A percentile compares a stretch with the other conserved stretches of the same genome.
These are phyloP conservation scores for Ischnura elegans DNA, from an alignment of 2,888 invertebrate species.

Conservation along the genomic window DNA sequence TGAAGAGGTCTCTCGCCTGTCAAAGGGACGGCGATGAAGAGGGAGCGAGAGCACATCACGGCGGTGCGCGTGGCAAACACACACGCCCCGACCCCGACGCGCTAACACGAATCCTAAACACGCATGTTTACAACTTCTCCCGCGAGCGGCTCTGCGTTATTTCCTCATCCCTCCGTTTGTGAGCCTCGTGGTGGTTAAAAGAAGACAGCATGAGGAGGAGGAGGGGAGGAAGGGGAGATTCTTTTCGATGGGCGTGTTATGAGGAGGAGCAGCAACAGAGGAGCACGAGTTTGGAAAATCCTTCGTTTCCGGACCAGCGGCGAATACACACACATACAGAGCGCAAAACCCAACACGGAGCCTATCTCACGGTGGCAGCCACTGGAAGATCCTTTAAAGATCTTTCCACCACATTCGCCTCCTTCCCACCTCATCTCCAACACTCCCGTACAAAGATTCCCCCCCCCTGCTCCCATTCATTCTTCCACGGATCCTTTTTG, in stretches of 20 bases:
- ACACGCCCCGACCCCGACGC: not conserved
- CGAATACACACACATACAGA: not conserved
- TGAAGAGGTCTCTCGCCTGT: not conserved
- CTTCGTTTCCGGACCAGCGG: slow-evolving; percentile 64
- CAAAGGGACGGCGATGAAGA: not conserved
- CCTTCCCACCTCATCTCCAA: not conserved
- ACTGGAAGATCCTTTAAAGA: slow-evolving; percentile 57
- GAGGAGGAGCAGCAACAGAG: slow-evolving; percentile 3
- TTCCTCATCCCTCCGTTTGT: not conserved
- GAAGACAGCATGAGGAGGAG: no score
- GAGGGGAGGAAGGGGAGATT: not conserved
- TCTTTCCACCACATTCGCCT: not conserved
- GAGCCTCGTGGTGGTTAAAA: not conserved
- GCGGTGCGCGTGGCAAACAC: slow-evolving; percentile 39
- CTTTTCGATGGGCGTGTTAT: slow-evolving; percentile 2
- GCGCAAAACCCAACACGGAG: not conserved
- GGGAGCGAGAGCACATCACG: not conserved
- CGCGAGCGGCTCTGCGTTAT: slow-evolving; percentile 46
- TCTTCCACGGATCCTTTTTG: slow-evolving; percentile 3
- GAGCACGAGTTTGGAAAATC: slow-evolving; percentile 45
- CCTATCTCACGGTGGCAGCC: slow-evolving; percentile 64
- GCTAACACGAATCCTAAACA: slow-evolving; percentile 52
- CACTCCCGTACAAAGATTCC: slow-evolving; percentile 28
- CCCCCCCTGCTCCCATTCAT: not conserved
- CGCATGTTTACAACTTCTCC: slow-evolving; percentile 43